These are phyloP conservation scores for Larimichthys crocea DNA, from an alignment of 2,113 vertebrate species.

Conservation along the genomic window DNA sequence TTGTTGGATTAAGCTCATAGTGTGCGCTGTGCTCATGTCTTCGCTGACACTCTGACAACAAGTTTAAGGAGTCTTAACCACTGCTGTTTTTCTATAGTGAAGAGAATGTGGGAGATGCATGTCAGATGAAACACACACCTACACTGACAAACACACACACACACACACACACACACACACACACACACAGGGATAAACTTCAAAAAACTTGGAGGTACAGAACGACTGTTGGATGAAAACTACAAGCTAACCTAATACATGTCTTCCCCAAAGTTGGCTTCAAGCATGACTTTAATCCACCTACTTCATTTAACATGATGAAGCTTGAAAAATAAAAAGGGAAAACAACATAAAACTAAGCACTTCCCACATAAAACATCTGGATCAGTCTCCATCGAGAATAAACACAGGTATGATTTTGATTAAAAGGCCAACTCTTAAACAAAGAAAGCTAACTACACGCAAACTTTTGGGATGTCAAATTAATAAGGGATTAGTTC, in stretches of 20 bases:
- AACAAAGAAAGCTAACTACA: slow-evolving; percentile 10
- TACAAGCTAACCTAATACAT: slow-evolving; percentile 37
- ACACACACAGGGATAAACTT: slow-evolving; percentile 49
- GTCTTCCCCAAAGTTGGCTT: slow-evolving; percentile 48
- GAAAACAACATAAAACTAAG: slow-evolving; percentile 33
- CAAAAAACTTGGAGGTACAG: slow-evolving; percentile 48
- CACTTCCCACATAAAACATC: slow-evolving; percentile 25
- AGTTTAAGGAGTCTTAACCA: slow-evolving; percentile 74
- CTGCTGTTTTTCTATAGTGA: slow-evolving; percentile 30
- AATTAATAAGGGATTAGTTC: slow-evolving; percentile 38
- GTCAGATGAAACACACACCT: slow-evolving; percentile 62
- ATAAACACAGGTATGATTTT: slow-evolving; percentile 3
- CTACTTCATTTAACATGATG: slow-evolving; percentile 53
- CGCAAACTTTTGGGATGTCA: slow-evolving; percentile 32
- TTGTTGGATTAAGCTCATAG: slow-evolving; percentile 77
- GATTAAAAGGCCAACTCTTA: slow-evolving; percentile 32
- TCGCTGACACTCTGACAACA: slow-evolving; percentile 71
- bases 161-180: neutral
- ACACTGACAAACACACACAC: slow-evolving; percentile 32
- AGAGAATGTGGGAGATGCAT: slow-evolving; percentile 66
- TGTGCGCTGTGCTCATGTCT: slow-evolving; percentile 54
- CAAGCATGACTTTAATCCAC: slow-evolving; percentile 66
- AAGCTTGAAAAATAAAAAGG: slow-evolving; percentile 49
- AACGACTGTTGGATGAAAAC: slow-evolving; percentile 31
- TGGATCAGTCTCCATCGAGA: slow-evolving; percentile 25